phyloP scores from a whole-genome alignment of 2,888 invertebrate genomes.

The Agriopis marginaria region DNA sequence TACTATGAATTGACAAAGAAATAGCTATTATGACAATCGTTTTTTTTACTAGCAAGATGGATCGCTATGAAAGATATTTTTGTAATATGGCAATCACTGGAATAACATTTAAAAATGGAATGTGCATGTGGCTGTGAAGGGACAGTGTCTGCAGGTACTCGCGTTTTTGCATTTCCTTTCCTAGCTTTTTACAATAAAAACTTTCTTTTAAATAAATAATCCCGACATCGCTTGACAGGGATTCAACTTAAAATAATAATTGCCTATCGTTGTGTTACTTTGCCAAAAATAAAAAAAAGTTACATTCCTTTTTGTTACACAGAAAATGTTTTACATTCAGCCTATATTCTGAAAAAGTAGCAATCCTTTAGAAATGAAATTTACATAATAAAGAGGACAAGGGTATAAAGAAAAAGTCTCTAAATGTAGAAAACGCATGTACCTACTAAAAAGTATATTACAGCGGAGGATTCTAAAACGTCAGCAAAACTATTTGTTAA shows the following conservation, averaged over 20 bases:
- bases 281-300: conserved; percentile 19
- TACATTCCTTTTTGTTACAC: not conserved
- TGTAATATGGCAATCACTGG: conserved; percentile 71
- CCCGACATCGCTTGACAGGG: conserved; percentile 81
- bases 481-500: too few relatives aligned
- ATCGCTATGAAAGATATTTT: conserved; percentile 68
- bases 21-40: conserved; percentile 67
- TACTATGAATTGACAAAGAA: conserved; percentile 60
- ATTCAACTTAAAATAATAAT: conserved; percentile 83
- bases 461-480: too few relatives aligned
- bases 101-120: conserved; percentile 76
- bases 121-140: conserved; percentile 82
- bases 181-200: conserved; percentile 84
- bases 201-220: conserved; percentile 87
- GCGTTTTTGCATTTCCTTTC: conserved; percentile 86
- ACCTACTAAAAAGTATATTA: too few relatives aligned
- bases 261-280: conserved; percentile 57
- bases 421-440: too few relatives aligned
- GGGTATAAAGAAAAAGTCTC: too few relatives aligned
- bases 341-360: too few relatives aligned
- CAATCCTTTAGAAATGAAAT: too few relatives aligned
- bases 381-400: too few relatives aligned
- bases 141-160: conserved; percentile 79
- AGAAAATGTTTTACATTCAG: too few relatives aligned
- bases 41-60: conserved; percentile 67